A percentile compares a stretch with the other conserved stretches of the same genome.
phyloP scores from a whole-genome alignment of 2,113 vertebrate species.

The Petrocephalus microphthalmus region DNA sequence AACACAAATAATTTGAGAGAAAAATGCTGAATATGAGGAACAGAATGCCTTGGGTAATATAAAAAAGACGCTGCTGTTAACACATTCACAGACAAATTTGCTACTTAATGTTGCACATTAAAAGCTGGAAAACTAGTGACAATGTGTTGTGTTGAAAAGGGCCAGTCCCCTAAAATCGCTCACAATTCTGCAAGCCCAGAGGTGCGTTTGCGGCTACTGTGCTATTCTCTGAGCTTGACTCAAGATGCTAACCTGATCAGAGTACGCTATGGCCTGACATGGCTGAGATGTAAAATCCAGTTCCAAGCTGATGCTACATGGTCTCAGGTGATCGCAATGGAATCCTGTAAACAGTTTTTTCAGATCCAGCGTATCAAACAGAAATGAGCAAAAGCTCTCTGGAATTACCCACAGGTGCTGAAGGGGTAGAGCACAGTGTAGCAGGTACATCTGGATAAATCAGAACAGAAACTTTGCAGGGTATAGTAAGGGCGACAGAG shows the following conservation, averaged over 20 bases:
- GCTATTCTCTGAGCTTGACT: not conserved
- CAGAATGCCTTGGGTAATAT: not conserved
- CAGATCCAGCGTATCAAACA: not conserved
- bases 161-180: not conserved
- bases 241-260: not conserved
- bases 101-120: not conserved
- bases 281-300: not conserved
- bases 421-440: constrained; percentile 42
- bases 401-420: constrained; percentile 19
- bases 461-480: constrained; percentile 42
- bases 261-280: not conserved
- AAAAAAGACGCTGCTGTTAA: not conserved
- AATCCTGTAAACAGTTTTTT: not conserved
- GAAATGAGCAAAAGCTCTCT: not conserved
- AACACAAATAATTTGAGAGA: not conserved
- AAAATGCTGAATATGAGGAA: not conserved
- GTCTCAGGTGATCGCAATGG: not conserved
- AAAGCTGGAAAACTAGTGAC: not conserved
- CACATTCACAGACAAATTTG: not conserved
- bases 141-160: not conserved
- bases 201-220: not conserved
- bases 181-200: not conserved
- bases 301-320: not conserved
- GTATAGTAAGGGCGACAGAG: not conserved
- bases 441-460: constrained; percentile 44